Conservation (phyloP, 1,140 invertebrate species). For the Drosophila ogumai region DNA sequence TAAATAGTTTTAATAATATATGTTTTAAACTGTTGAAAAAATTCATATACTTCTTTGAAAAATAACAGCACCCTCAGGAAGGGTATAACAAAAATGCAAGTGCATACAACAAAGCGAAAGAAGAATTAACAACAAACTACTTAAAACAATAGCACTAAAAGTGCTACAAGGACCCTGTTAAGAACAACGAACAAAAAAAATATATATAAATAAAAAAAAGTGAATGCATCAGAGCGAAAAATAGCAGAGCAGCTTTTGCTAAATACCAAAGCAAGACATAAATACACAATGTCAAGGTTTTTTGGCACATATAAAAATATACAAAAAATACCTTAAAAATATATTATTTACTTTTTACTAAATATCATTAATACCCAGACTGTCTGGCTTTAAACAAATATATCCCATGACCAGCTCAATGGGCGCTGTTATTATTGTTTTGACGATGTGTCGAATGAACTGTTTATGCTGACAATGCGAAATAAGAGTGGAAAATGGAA, state of each 20-base stretch:
- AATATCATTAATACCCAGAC: not conserved
- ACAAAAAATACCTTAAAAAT: not conserved
- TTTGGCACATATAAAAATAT: not conserved
- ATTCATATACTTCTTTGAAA: not conserved
- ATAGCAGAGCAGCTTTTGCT: not conserved
- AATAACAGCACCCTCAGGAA: not conserved
- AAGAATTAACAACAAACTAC: constrained; percentile 13
- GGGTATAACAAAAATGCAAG: not conserved
- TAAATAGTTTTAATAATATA: too few relatives aligned
- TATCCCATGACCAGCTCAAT: constrained; percentile 17
- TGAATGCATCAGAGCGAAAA: not conserved
- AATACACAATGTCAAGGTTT: not conserved
- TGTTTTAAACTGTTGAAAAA: not conserved
- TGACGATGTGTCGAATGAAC: not conserved
- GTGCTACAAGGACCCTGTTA: constrained; percentile 1
- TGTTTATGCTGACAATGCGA: constrained; percentile 31
- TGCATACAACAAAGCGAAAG: not conserved
- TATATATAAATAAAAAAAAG: not conserved
- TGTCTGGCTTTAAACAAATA: not conserved
- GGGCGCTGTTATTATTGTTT: constrained; percentile 13
- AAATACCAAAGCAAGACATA: not conserved
- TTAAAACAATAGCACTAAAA: constrained; percentile 24
- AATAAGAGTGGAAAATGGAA: constrained; percentile 21
- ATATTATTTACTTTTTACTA: not conserved
- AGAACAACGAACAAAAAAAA: not conserved